These are phyloP conservation scores for Ophioninae sp. DNA, from an alignment of 2,888 invertebrate species.

Conservation along the genomic window DNA sequence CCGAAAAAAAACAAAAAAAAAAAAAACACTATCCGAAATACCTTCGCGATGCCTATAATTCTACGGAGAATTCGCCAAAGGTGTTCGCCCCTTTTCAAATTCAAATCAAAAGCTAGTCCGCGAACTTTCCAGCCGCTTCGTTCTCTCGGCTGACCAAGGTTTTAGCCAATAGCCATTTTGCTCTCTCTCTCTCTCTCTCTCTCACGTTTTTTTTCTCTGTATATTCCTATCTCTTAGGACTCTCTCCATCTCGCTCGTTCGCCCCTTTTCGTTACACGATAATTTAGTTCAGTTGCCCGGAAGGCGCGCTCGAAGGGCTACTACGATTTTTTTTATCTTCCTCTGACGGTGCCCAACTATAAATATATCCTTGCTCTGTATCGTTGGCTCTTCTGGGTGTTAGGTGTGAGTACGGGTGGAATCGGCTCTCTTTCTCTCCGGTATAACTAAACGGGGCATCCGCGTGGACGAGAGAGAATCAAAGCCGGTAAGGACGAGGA, in stretches of 20 bases:
- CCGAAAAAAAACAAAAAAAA: constrained; percentile 17
- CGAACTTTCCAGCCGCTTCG: constrained; percentile 32
- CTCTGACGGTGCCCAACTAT: constrained; percentile 59
- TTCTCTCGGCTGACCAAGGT: constrained; percentile 51
- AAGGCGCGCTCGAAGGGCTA: constrained; percentile 67
- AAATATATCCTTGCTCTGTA: constrained; percentile 56
- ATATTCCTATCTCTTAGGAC: constrained; percentile 41
- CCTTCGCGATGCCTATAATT: constrained; percentile 63
- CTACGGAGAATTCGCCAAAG: constrained; percentile 61
- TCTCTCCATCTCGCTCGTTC: constrained; percentile 43
- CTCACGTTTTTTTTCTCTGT: constrained; percentile 13
- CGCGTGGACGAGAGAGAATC: constrained; percentile 63
- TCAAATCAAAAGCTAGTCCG: constrained; percentile 66
- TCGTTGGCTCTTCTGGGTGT: constrained; percentile 44
- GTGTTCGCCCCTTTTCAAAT: constrained; percentile 66
- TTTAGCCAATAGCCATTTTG: constrained; percentile 50
- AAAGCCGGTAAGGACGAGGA: constrained; percentile 64
- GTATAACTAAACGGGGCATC: constrained; percentile 54
- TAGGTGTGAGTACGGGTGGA: constrained; percentile 8
- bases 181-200: constrained; percentile 19
- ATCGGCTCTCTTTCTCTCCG: constrained; percentile 32
- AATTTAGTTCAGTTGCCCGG: constrained; percentile 70
- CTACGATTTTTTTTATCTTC: constrained; percentile 63
- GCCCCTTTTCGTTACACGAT: constrained; percentile 67
- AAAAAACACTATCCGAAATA: constrained; percentile 35